phyloP scores from a whole-genome alignment of 2,113 vertebrate species.

The Atractosteus spatula region DNA sequence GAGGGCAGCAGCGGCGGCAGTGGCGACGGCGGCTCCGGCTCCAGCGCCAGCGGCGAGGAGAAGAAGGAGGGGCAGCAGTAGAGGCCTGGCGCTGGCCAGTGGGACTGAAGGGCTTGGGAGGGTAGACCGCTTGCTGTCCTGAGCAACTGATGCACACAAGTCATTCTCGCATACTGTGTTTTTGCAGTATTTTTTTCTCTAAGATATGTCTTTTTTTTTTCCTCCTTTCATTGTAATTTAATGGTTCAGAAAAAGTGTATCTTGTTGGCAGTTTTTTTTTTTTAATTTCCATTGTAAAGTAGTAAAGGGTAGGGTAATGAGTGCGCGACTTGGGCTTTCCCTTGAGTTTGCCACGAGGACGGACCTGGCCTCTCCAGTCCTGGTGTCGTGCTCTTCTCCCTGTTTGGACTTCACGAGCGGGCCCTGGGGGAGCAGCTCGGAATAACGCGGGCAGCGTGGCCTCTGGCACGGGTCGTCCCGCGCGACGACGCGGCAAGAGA shows the following conservation, averaged over 20 bases:
- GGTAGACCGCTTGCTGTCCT: conserved; percentile 47
- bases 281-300: conserved; percentile 8
- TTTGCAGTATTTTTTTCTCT: conserved; percentile 84
- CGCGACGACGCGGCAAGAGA: too few relatives aligned
- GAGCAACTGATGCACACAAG: conserved; percentile 66
- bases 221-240: conserved; percentile 47
- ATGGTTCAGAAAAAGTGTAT: conserved; percentile 22
- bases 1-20: conserved; percentile 70
- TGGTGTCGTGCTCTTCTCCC: too few relatives aligned
- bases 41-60: conserved; percentile 80
- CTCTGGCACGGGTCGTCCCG: too few relatives aligned
- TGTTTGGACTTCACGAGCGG: too few relatives aligned
- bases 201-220: conserved; percentile 51
- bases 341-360: too few relatives aligned
- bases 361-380: too few relatives aligned
- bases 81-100: conserved; percentile 34
- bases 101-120: conserved; percentile 67
- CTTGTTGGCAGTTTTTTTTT: conserved; percentile 19
- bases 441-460: too few relatives aligned
- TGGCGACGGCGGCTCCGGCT: conserved; percentile 50
- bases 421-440: too few relatives aligned
- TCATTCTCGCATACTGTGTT: conserved; percentile 85
- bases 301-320: conserved; percentile 13
- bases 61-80: conserved; percentile 95
- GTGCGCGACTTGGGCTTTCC: too few relatives aligned